phyloP scores from a whole-genome alignment of 2,113 vertebrate species.

The Phaetusa simplex region DNA sequence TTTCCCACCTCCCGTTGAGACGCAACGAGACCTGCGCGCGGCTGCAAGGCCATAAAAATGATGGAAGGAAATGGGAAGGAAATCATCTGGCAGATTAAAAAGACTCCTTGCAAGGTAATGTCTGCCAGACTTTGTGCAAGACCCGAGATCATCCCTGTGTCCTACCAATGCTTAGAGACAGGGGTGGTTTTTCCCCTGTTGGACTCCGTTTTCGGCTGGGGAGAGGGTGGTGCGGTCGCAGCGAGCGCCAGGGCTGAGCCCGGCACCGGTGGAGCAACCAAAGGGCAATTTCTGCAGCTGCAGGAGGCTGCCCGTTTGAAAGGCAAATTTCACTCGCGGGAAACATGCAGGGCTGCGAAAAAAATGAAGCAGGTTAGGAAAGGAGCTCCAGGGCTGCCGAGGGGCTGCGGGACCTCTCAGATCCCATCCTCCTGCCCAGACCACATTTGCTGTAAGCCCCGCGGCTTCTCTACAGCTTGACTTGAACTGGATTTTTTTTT shows the following conservation, averaged over 20 bases:
- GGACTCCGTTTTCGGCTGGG: neutral
- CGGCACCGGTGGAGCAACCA: neutral
- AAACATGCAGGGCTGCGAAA: neutral
- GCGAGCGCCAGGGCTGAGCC: neutral
- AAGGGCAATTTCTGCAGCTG: neutral
- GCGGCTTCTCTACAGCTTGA: neutral
- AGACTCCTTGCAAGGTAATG: neutral
- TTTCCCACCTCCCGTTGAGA: neutral
- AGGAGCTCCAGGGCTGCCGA: neutral
- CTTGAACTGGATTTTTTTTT: neutral
- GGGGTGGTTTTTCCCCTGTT: neutral
- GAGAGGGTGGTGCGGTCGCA: rapidly evolving
- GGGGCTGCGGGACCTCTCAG: neutral
- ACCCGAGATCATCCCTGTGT: neutral
- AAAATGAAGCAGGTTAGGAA: neutral
- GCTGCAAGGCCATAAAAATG: neutral
- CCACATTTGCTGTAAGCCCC: neutral
- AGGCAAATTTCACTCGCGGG: neutral
- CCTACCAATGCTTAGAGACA: neutral
- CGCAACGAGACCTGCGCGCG: neutral
- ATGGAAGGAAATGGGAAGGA: neutral
- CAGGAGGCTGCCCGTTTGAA: neutral
- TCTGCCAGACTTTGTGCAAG: neutral
- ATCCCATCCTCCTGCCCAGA: neutral
- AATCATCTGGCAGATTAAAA: neutral